A percentile compares a stretch with the other conserved stretches of the same genome.
phyloP scores from a whole-genome alignment of 2,113 vertebrate genomes.

The Nesogale talazaci region DNA sequence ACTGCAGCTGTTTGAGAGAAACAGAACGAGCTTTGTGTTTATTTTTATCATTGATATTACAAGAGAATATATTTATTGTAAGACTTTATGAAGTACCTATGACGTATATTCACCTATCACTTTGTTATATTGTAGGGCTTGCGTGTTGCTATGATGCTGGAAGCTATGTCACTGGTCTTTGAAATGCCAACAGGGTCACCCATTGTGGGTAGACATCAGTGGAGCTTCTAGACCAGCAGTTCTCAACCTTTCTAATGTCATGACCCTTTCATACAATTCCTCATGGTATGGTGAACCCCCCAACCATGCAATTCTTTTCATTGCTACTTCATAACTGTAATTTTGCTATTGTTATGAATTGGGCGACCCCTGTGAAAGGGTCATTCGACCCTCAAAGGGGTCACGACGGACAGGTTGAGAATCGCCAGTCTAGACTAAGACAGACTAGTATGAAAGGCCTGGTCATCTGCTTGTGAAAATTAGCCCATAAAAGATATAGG shows the following conservation, averaged over 20 bases:
- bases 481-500: neutral
- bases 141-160: neutral
- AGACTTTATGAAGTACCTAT: neutral
- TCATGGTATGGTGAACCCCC: too few species aligned
- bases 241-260: too few species aligned
- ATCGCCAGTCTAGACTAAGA: neutral
- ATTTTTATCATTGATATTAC: neutral
- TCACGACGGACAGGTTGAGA: too few species aligned
- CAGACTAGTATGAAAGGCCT: neutral
- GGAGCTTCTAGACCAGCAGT: neutral
- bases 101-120: neutral
- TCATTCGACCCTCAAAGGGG: too few species aligned
- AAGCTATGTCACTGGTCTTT: neutral
- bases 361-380: too few species aligned
- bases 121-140: neutral
- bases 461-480: neutral
- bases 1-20: neutral
- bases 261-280: too few species aligned
- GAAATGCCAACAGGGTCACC: neutral
- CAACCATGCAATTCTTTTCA: too few species aligned
- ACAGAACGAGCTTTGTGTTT: neutral
- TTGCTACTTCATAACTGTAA: too few species aligned
- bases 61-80: constrained; percentile 3
- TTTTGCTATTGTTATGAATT: too few species aligned
- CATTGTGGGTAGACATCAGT: neutral